Base-by-base conservation (phyloP, 2,113 vertebrate species). In the Labeo catla region DNA sequence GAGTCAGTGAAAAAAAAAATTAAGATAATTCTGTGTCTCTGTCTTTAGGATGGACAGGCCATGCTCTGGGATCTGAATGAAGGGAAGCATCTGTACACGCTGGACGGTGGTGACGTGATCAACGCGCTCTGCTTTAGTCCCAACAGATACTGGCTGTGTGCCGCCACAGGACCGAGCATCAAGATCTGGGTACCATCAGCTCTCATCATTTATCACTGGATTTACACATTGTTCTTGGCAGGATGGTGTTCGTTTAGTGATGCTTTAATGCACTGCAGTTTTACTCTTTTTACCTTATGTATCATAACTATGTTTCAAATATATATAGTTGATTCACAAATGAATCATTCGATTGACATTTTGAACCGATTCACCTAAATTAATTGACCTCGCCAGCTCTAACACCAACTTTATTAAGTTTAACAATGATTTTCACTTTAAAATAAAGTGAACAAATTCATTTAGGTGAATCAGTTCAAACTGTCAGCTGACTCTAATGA, bases 41-140 rank as follows among this genome's bases (percentile, higher is more conserved):
- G 15, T 39, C 39, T 84, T 0, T 84, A 98, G 98, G 98, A 99
- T 0, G 98, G 98, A 0, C 97, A 99, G 91, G 98, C 97, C 76
- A 99, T 99, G 97, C 93, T 99, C 61, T 99, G 98, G 98, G 98
- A 99, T 90, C 94, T 99, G 79, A 99, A 98, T 0, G 98, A 99
- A 88, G 98, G 98, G 81, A 99, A 99, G 83, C 98, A 99, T 88
- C 95, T 99, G 8, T 99, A 99, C 92, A 99, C 97, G 0, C 87
- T 98, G 88, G 98, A 99, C 47, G 97, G 97, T 0, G 97, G 98
- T 0, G 97, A 98, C 87, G 95, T 94, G 86, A 99, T 99, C 93
- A 99, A 97, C 0, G 98, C 97, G 0, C 94, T 99, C 0, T 98
- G 97, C 94, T 99, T 99, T 94, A 98, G 97, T 91, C 98, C 97